Evolutionary conservation across 2,797 vertebrate species (phyloP), one percentile per base, ranked within the genome.

Genomic region (Nannoperca obscura): DNA sequence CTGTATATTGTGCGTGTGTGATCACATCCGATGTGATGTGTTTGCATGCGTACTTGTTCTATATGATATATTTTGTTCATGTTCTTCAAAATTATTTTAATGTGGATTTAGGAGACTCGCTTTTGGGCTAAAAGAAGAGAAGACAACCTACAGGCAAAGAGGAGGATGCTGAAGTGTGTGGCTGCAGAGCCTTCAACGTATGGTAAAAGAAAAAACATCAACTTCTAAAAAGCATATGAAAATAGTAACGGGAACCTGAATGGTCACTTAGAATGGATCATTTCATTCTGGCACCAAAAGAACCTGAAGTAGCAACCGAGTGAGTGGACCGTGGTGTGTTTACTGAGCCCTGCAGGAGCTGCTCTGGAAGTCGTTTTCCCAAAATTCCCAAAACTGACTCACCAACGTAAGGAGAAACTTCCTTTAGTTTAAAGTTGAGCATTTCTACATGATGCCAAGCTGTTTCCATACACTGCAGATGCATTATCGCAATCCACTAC

Each of bases 391-490:
- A 68, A 69, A 58, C 27, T 34, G 27, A 64, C 27, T 32, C 13
- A 22, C 44, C 3, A 20, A 36, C 1, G n/a, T 27, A 22, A 50
- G 38, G 40, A 42, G 24, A 62, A 38, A 82, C 52, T 20, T 71
- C 65, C 50, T 55, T 46, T 67, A 14, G 36, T 30, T 36, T 22
- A 15, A 42, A 54, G 64, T 30, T 32, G 17, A 76, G 38, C 54
- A 59, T 42, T 76, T 70, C 15, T 50, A 11, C 2, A 53, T 76
- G 73, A 73, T 1, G 17, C 63, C 22, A 78, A 49, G 36, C 27
- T 74, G 36, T 83, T 78, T 84, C 46, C 52, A 52, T 54, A 36
- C 53, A 40, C 30, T 34, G 47, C 57, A 52, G 49, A 57, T 64
- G 38, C 62, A 71, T 80, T 66, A 30, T 61, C 42, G 44, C 19